Evolutionary conservation across 2,113 vertebrate species (phyloP).

Genomic region (Arizona elegans): DNA sequence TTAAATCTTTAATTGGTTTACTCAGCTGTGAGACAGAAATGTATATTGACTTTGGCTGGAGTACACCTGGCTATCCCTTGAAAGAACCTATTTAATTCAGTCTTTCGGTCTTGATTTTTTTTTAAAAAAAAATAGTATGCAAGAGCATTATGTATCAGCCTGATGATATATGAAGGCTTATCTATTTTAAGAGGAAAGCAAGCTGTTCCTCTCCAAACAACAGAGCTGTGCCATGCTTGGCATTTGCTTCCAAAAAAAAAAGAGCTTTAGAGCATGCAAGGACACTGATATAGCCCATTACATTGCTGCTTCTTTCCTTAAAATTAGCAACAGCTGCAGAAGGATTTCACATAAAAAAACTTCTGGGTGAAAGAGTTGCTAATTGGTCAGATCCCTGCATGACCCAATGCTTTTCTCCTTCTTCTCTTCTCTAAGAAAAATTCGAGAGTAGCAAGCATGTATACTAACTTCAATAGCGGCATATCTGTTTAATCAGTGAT

Average conservation of each 20-base stretch:
- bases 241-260: background rate
- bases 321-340: background rate
- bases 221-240: background rate
- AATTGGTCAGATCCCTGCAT: background rate
- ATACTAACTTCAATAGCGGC: background rate
- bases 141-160: background rate
- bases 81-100: constrained; percentile 11
- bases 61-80: background rate
- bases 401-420: background rate
- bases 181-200: constrained; percentile 23
- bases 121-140: background rate
- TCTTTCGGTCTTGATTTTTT: fast-evolving
- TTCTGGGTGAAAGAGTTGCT: background rate
- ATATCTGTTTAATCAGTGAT: background rate
- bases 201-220: constrained; percentile 27
- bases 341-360: background rate
- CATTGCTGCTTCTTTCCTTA: background rate
- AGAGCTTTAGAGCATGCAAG: background rate
- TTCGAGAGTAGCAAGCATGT: background rate
- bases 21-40: constrained; percentile 40
- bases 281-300: constrained; percentile 25
- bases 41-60: constrained; percentile 36
- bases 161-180: background rate
- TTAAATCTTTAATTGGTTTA: constrained; percentile 36
- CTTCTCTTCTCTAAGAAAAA: background rate